Evolutionary conservation across 2,113 vertebrate genomes (phyloP).

Genomic region (Micromys minutus): DNA sequence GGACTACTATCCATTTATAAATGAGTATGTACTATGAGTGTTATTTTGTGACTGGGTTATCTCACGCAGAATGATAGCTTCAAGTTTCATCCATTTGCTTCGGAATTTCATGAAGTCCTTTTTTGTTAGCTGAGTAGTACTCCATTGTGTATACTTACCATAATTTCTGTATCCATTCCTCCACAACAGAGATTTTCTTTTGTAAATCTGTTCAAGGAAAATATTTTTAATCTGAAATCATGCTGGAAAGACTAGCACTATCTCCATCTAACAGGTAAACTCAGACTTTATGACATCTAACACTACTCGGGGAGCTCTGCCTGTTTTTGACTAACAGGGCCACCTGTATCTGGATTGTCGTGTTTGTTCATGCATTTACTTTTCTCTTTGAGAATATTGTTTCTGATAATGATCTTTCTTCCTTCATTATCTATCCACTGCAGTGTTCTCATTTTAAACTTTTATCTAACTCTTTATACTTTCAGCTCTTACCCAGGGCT

Average conservation of each 20-base stretch:
- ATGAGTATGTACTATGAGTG: too few species aligned
- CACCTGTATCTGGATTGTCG: background rate
- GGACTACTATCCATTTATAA: too few species aligned
- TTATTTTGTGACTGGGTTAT: too few species aligned
- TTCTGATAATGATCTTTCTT: background rate
- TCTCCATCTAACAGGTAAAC: background rate
- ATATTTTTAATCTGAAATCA: background rate
- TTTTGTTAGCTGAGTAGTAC: too few species aligned
- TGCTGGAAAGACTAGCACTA: background rate
- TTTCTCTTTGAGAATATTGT: background rate
- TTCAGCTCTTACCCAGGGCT: fast-evolving
- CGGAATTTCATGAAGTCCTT: too few species aligned
- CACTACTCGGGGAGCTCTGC: fast-evolving
- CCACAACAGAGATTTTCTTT: background rate
- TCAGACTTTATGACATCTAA: background rate
- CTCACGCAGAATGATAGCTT: too few species aligned
- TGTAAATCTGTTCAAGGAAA: background rate
- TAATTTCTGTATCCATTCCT: too few species aligned
- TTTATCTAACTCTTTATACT: fast-evolving
- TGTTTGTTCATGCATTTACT: background rate
- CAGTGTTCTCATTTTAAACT: background rate
- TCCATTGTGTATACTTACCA: too few species aligned
- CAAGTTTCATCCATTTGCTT: too few species aligned
- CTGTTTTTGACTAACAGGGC: background rate
- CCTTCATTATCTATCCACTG: background rate